Percentiles rank a stretch among this genome's conserved stretches.
Conservation (phyloP, 2,888 invertebrate genomes). For the Petrophora chlorosata region DNA sequence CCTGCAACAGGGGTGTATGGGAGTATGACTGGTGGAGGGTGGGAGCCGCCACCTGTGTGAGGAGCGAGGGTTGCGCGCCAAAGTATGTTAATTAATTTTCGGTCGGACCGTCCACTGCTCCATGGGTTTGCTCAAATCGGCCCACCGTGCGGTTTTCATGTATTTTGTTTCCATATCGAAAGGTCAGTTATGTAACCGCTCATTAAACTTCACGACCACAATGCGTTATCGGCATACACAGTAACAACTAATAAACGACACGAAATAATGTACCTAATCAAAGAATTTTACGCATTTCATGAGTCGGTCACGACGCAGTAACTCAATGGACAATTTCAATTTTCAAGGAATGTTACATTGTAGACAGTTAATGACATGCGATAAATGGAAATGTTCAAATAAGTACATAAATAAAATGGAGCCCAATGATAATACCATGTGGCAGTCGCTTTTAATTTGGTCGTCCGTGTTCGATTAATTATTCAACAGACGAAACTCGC, state of each 20-base stretch:
- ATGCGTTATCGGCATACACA: slow-evolving; percentile 17
- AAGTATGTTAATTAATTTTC: slow-evolving; percentile 84
- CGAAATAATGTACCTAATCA: slow-evolving; percentile 8
- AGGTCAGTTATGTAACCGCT: slow-evolving; percentile 56
- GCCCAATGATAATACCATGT: slow-evolving; percentile 28
- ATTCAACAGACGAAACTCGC: slow-evolving; percentile 66
- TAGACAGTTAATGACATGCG: slow-evolving; percentile 1
- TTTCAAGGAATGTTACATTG: not conserved
- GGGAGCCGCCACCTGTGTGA: slow-evolving; percentile 64
- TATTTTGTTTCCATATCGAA: slow-evolving; percentile 64
- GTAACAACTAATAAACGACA: slow-evolving; percentile 23
- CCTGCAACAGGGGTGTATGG: slow-evolving; percentile 42
- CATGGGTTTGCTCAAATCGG: slow-evolving; percentile 70
- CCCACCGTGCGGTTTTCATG: slow-evolving; percentile 73
- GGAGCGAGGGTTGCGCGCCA: slow-evolving; percentile 69
- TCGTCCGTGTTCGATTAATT: slow-evolving; percentile 65
- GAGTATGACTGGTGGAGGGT: slow-evolving; percentile 37
- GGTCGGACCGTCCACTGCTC: slow-evolving; percentile 75
- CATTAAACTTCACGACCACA: slow-evolving; percentile 38
- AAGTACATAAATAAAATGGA: slow-evolving; percentile 35
- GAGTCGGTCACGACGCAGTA: not conserved
- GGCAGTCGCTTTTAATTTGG: slow-evolving; percentile 55
- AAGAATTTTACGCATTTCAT: slow-evolving; percentile 14
- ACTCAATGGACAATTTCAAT: not conserved
- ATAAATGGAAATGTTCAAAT: slow-evolving; percentile 22